A percentile compares a stretch with the other conserved stretches of the same genome.
Evolutionary conservation across 2,888 invertebrate species (phyloP).

Genomic region (Dermolepida albohirtum): DNA sequence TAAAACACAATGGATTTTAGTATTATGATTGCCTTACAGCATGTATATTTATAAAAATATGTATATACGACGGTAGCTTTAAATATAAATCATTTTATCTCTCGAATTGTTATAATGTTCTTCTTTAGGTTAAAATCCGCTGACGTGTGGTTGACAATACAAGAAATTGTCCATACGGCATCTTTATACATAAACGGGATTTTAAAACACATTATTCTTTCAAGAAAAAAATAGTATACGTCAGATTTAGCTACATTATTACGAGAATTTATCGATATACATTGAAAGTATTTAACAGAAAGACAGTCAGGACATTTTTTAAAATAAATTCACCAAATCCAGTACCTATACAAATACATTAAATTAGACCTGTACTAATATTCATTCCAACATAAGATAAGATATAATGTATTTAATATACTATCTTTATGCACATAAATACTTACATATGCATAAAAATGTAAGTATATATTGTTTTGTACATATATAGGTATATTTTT

Average conservation of each 20-base stretch:
- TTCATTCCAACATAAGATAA: constrained; percentile 36
- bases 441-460: constrained; percentile 29
- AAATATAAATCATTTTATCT: too few species aligned
- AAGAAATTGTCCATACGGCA: constrained; percentile 3
- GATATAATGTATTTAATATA: constrained; percentile 42
- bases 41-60: too few species aligned
- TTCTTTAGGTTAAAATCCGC: constrained; percentile 5
- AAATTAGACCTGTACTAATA: constrained; percentile 36
- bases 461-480: constrained; percentile 2
- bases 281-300: not conserved
- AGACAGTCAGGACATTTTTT: constrained; percentile 13
- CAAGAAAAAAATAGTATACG: too few species aligned
- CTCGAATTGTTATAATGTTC: not conserved
- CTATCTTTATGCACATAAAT: constrained; percentile 39
- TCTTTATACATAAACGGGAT: not conserved
- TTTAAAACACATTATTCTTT: not conserved
- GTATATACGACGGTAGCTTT: too few species aligned
- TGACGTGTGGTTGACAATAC: constrained; percentile 18
- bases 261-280: not conserved
- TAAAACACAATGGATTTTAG: not conserved
- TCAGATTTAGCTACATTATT: too few species aligned
- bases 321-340: constrained; percentile 20
- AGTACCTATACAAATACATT: constrained; percentile 30
- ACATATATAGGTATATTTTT: not conserved
- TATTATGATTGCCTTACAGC: too few species aligned